Base-by-base conservation (phyloP, 2,797 vertebrate genomes). In the Enteromius unitaeniatus region DNA sequence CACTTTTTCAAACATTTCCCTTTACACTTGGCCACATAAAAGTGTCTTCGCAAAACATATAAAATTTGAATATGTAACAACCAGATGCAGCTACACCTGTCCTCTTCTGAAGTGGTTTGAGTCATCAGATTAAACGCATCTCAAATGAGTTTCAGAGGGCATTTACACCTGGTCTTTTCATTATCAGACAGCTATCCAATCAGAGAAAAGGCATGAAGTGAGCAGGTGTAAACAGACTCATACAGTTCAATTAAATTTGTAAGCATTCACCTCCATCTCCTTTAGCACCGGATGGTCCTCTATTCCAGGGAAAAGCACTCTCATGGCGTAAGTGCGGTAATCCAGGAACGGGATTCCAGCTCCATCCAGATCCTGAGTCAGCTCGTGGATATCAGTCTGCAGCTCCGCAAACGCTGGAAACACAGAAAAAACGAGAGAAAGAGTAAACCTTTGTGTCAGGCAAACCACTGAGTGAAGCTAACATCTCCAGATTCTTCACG, bases 241-340 rank as follows among this genome's bases (percentile, higher is more conserved):
- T 23, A 60, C n/a, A 60, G 58, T 62, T 62, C 60, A 62, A 47
- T 72, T 19, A 3, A 58, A 55, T 17, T 31, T 26, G 21, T 17
- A 34, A 42, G 15, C 37, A 31, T 7, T 17, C 58, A 99, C 98
- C 97, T 99, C 98, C 97, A 99, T 99, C 94, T 99, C 98, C 92
- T 99, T 99, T 90, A 99, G 96, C 79, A 99, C 98, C 0, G 98
- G 98, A 81, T 99, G 98, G 91, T 99, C 98, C 93, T 99, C 98
- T 23, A 99, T 99, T 47, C 98, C 98, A 0, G 98, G 98, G 89
- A 99, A 99, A 17, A 99, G 96, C 85, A 99, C 98, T 4, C 98
- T 94, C 98, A 99, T 99, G 92, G 98, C 98, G 0, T 99, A 99
- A 0, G 98, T 99, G n/a, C 98, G 96, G 86, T 99, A 99, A 87